These are phyloP conservation scores for Microtus oregoni DNA, from an alignment of 2,113 vertebrate species.

Conservation along the genomic window DNA sequence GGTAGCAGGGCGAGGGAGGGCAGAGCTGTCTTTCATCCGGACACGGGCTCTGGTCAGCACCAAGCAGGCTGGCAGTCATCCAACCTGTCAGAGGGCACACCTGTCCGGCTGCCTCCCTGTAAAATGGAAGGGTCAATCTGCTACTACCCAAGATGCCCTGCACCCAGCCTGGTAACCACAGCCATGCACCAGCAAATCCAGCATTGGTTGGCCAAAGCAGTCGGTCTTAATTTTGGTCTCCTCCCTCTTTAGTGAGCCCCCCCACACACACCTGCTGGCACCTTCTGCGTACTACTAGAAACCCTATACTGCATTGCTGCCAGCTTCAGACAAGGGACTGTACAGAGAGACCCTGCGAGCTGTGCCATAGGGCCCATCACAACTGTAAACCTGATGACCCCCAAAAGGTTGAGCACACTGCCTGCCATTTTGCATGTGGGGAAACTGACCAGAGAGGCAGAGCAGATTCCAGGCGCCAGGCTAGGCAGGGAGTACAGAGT, in stretches of 20 bases:
- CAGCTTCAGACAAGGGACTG: neutral
- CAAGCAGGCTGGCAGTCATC: neutral
- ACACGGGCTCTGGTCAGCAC: neutral
- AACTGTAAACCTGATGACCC: too few species aligned
- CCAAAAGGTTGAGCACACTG: neutral
- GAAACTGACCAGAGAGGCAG: neutral
- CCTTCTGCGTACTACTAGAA: neutral
- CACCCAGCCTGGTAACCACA: neutral
- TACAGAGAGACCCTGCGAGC: neutral
- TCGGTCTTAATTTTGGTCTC: rapidly evolving
- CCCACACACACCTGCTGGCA: rapidly evolving
- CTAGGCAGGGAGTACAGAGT: too few species aligned
- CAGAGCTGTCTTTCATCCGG: neutral
- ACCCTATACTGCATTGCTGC: neutral
- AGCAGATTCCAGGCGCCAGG: neutral
- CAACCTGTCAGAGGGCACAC: neutral
- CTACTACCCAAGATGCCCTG: neutral
- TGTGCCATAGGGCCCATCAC: rapidly evolving
- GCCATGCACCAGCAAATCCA: rapidly evolving
- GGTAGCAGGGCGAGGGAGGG: neutral
- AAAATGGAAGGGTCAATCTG: neutral
- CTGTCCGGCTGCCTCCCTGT: neutral
- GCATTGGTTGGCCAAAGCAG: neutral
- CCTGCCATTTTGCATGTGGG: neutral
- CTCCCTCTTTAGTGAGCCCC: neutral